Conservation (phyloP, 2,113 vertebrate genomes). For the Microtus oregoni region DNA sequence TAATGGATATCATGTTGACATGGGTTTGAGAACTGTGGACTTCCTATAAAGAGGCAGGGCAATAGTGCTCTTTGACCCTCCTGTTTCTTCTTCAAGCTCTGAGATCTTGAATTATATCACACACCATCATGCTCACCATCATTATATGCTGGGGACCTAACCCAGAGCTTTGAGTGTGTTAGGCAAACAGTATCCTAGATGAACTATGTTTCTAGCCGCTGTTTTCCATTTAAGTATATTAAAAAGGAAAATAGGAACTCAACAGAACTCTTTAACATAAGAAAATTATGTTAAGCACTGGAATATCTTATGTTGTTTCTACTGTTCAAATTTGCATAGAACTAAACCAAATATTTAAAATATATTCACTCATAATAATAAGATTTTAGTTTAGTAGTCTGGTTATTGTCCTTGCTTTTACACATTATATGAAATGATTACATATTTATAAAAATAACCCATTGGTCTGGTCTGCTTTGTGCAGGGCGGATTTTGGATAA, state of each 20-base stretch:
- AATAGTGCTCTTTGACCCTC: no score
- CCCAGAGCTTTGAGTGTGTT: neutral
- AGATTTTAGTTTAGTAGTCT: neutral
- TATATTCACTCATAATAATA: neutral
- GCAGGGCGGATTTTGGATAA: slow-evolving; percentile 93
- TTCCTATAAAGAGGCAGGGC: neutral
- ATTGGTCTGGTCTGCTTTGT: slow-evolving; percentile 8
- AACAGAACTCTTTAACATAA: neutral
- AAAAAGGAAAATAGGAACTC: neutral
- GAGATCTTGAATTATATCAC: neutral
- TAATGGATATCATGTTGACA: neutral
- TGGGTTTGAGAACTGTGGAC: neutral
- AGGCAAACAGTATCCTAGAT: neutral
- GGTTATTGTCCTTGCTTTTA: neutral
- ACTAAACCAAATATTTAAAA: slow-evolving; percentile 48
- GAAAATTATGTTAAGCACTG: neutral
- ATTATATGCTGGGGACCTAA: neutral
- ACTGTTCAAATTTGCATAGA: neutral
- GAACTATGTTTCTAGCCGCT: neutral
- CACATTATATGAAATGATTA: neutral
- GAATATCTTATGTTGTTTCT: neutral
- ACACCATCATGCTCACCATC: neutral
- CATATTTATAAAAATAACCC: slow-evolving; percentile 10
- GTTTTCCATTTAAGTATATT: neutral
- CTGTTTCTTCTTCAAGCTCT: neutral